Evolutionary conservation across 1,140 invertebrate genomes (phyloP), one percentile per base, ranked within the genome.

Genomic region (Tetranychus urticae): DNA sequence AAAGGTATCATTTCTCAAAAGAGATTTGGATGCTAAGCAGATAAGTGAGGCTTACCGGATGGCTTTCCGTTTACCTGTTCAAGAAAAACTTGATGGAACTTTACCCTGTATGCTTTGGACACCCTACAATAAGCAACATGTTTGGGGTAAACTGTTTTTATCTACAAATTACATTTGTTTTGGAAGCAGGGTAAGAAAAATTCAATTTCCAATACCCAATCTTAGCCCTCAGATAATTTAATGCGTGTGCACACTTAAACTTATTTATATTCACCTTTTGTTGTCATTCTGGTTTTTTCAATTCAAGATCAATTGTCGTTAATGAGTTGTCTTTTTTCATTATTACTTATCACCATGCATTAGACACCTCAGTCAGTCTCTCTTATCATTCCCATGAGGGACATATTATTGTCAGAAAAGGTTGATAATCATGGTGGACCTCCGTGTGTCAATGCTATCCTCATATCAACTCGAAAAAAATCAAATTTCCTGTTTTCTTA

Each of bases 81-180:
- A 72, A 35, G 92, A 96, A 74, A 93, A 91, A 73, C 75, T 97
- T 45, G 92, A 97, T 75, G 92, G 93, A 0, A 83, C 82, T 63
- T 84, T 86, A 46, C 83, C 87, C 68, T 89, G 86, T 70, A 82
- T 83, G 2, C 73, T 97, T 33, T 91, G 87, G 83, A 93, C 91
- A n/a, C 91, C 90, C 0, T 97, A 90, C 68, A 87, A 92, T 69
- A 93, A 93, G 69, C 80, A 81, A 66, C 81, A 89, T 68, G 84
- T 88, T 59, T 80, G 80, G 74, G 93, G 93, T n/a, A 80, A 81
- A 65, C 77, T 97, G 64, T 97, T 85, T 73, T 72, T 98, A 35
- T 97, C 91, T 1, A 82, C 85, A 67, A 92, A 92, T 74, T 97
- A 89, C 72, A 79, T 97, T 65, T 97, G 92, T 70, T 97, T 97